These are phyloP conservation scores for Plagodis dolabraria DNA, from an alignment of 2,888 invertebrate species.

Conservation along the genomic window DNA sequence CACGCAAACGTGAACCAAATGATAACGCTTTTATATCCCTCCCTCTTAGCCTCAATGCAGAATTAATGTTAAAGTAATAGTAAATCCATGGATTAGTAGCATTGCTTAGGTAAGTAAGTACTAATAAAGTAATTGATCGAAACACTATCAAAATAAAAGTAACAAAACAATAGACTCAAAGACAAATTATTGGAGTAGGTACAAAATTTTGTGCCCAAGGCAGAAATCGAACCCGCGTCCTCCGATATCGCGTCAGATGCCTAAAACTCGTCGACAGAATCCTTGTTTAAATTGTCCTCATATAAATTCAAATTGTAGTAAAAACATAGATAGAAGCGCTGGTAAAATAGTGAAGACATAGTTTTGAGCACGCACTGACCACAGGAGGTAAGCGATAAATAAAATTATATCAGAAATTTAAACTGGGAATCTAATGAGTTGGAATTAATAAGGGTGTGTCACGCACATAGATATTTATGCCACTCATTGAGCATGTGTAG, in stretches of 20 bases:
- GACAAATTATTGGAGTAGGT: too few relatives aligned
- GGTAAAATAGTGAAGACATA: not conserved
- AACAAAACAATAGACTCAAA: too few relatives aligned
- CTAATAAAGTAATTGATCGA: too few relatives aligned
- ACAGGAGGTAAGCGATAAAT: constrained; percentile 1
- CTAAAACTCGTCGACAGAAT: not conserved
- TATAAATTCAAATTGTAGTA: not conserved
- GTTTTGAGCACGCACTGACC: not conserved
- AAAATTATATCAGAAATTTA: constrained; percentile 13
- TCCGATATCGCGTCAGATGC: not conserved
- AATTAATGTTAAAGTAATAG: too few relatives aligned
- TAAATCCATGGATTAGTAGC: too few relatives aligned
- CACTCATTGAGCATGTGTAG: constrained; percentile 1
- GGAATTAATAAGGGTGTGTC: constrained; percentile 12
- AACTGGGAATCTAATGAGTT: constrained; percentile 11
- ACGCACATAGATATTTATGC: constrained; percentile 5
- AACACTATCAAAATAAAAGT: too few relatives aligned
- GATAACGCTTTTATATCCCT: too few relatives aligned
- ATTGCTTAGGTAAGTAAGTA: too few relatives aligned
- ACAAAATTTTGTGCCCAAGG: too few relatives aligned
- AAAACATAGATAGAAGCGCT: not conserved
- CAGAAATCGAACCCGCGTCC: not conserved
- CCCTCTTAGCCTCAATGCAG: too few relatives aligned
- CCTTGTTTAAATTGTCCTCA: not conserved
- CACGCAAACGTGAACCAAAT: too few relatives aligned